Evolutionary conservation across 1,140 invertebrate species (phyloP), one percentile per base, ranked within the genome.

Genomic region (Streblospio benedicti): DNA sequence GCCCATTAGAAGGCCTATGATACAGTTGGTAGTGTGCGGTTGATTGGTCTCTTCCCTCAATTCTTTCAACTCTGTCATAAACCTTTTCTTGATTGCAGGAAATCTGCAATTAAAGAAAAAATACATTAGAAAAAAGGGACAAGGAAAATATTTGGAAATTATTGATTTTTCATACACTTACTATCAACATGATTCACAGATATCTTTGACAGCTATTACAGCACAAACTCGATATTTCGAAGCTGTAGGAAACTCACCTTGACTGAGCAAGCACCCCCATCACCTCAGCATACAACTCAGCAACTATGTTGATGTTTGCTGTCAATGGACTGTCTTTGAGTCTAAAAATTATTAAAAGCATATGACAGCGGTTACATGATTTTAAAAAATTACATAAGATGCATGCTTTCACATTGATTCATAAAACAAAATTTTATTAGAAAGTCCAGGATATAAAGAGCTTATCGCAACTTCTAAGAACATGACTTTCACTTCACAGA

Each of bases 271-370:
- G 79, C n/a, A 95, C 93, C 14, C 96, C 96, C 60, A 98, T 88
- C 0, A 99, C 96, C 83, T 99, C 96, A 0, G 94, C 94, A 81
- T 96, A 98, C 32, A 98, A 81, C 81, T 99, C 96, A 12, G 95
- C 91, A 60, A 99, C 93, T 28, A 71, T 93, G 69, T 96, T 90
- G 65, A 94, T 90, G 77, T 97, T 97, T 18, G 85, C 86, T 35
- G 91, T 89, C 81, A 99, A 98, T 1, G 90, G 88, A 59, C 61
- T 61, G 9, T 45, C 18, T 16, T 55, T 50, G 12, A 33, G 25
- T 14, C 62, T 63, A 44, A 5, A 5, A 52, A 30, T 12, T 6
- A n/a, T n/a, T n/a, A n/a, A n/a, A n/a, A n/a, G n/a, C n/a, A n/a
- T n/a, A n/a, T n/a, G n/a, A n/a, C n/a, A n/a, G n/a, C n/a, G n/a